These are phyloP conservation scores for Poeciliopsis prolifica DNA, from an alignment of 2,113 vertebrate genomes.

Conservation along the genomic window DNA sequence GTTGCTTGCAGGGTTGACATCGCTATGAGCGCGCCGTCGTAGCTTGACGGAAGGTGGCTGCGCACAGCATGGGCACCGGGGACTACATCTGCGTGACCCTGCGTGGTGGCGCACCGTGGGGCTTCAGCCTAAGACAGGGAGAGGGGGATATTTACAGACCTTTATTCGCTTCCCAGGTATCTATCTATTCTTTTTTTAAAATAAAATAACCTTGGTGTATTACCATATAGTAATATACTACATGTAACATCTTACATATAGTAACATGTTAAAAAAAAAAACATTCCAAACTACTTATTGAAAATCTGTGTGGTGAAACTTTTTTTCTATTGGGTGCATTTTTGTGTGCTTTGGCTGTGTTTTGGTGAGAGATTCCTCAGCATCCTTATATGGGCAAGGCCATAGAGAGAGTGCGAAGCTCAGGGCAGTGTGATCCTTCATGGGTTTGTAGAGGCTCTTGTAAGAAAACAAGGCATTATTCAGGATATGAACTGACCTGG, in stretches of 20 bases:
- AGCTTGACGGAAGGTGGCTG: slow-evolving; percentile 43
- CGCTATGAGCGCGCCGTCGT: slow-evolving; percentile 28
- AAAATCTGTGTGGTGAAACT: slow-evolving; percentile 4
- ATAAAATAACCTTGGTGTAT: not conserved
- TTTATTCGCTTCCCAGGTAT: slow-evolving; percentile 90
- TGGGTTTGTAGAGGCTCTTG: slow-evolving; percentile 58
- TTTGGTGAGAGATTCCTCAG: slow-evolving; percentile 73
- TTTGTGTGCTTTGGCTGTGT: slow-evolving; percentile 59
- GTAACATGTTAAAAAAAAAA: not conserved
- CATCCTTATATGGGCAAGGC: slow-evolving; percentile 83
- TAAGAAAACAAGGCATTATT: slow-evolving; percentile 45
- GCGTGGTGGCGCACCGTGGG: slow-evolving; percentile 93
- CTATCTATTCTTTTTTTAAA: not conserved
- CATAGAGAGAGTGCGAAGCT: slow-evolving; percentile 54
- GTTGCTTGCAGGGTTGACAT: slow-evolving; percentile 48
- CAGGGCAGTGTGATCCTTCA: slow-evolving; percentile 66
- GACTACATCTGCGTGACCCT: slow-evolving; percentile 92
- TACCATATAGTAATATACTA: not conserved
- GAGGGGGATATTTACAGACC: slow-evolving; percentile 83
- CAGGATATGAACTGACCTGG: not conserved
- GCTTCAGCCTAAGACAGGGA: slow-evolving; percentile 88
- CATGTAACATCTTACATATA: too few species aligned
- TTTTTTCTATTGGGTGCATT: slow-evolving; percentile 38
- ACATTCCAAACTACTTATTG: not conserved
- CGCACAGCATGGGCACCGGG: slow-evolving; percentile 87